Percentiles rank a stretch among this genome's conserved stretches.
Conservation (phyloP, 2,888 invertebrate genomes). For the Lasiommata megera region DNA sequence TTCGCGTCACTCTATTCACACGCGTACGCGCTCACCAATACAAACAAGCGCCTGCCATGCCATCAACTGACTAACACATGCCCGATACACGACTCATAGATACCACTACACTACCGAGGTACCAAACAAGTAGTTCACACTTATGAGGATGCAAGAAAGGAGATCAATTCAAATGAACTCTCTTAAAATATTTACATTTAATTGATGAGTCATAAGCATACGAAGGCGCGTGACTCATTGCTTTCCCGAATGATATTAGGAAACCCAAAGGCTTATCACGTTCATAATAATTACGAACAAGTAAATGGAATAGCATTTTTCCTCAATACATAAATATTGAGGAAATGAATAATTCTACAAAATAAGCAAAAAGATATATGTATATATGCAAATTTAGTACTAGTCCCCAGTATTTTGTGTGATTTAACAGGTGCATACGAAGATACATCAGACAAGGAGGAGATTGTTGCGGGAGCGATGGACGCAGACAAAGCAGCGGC, state of each 20-base stretch:
- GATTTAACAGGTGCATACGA: conserved; percentile 10
- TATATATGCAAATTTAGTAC: too few species aligned
- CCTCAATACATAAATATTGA: not conserved
- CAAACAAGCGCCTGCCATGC: conserved; percentile 58
- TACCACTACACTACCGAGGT: not conserved
- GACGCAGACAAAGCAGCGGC: conserved; percentile 67
- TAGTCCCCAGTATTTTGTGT: too few species aligned
- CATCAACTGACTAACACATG: conserved; percentile 39
- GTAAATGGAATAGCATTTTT: not conserved
- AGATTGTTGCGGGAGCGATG: conserved; percentile 45
- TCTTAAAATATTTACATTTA: conserved; percentile 35
- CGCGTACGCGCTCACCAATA: conserved; percentile 72
- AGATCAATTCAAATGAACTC: conserved; percentile 26
- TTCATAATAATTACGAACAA: not conserved
- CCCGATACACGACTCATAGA: conserved; percentile 15
- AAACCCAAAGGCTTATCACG: conserved; percentile 19
- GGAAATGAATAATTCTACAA: not conserved
- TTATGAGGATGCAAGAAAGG: conserved; percentile 13
- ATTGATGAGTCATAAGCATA: conserved; percentile 37
- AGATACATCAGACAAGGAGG: conserved; percentile 21
- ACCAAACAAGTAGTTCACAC: conserved; percentile 10
- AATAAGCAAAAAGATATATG: not conserved
- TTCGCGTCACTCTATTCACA: conserved; percentile 74
- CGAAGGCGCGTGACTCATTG: conserved; percentile 38
- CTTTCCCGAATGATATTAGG: conserved; percentile 32